Conservation (phyloP, 2,888 invertebrate genomes). For the Lacanobia oleracea region DNA sequence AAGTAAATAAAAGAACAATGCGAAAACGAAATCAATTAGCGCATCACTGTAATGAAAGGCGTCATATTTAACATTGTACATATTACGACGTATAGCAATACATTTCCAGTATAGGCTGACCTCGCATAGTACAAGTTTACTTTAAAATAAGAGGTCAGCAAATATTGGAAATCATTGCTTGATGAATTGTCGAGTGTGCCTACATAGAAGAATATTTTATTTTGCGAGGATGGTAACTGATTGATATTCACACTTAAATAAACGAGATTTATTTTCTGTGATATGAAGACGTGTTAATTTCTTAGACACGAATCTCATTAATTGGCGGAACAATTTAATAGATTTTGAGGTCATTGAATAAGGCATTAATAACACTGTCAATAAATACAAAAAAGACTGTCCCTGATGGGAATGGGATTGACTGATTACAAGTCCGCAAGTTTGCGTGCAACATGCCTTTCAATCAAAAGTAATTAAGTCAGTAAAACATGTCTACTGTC, state of each 20-base stretch:
- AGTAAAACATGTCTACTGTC: background rate
- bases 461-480: slow-evolving; percentile 8
- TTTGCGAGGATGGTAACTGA: background rate
- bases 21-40: slow-evolving; percentile 22
- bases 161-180: too few species aligned
- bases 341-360: background rate
- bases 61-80: too few species aligned
- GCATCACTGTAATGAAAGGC: slow-evolving; percentile 10
- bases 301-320: background rate
- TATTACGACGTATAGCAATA: background rate
- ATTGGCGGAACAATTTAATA: background rate
- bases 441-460: background rate
- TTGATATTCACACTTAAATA: background rate
- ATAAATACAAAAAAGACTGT: background rate
- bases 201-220: background rate
- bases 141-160: background rate
- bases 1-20: slow-evolving; percentile 33
- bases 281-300: background rate
- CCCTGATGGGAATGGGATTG: background rate
- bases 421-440: background rate
- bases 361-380: background rate
- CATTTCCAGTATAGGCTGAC: background rate
- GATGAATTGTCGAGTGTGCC: background rate
- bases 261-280: background rate
- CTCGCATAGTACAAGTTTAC: background rate